Conservation (phyloP, 2,797 vertebrate genomes). For the Peromyscus eremicus region DNA sequence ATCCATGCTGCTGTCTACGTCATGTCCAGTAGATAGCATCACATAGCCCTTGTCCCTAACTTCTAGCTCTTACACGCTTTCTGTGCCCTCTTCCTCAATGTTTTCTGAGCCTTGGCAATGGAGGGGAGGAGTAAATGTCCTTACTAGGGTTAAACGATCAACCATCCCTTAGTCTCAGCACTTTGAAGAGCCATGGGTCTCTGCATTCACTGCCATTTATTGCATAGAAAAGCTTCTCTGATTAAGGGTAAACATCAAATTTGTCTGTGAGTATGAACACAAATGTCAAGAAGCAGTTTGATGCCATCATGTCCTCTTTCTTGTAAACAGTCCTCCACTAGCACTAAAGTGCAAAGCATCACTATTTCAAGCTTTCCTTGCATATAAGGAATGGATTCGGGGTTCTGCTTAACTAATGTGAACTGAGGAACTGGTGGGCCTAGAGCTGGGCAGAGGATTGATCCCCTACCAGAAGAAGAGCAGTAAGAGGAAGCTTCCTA, state of each 20-base stretch:
- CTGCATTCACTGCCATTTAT: background rate
- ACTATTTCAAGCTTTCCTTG: background rate
- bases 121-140: background rate
- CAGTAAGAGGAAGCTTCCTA: background rate
- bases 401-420: background rate
- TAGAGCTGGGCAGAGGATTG: background rate
- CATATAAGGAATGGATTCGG: background rate
- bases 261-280: background rate
- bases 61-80: background rate
- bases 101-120: background rate
- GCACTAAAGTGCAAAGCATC: background rate
- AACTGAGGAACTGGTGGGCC: background rate
- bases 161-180: background rate
- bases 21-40: background rate
- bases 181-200: background rate
- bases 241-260: background rate
- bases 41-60: background rate
- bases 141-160: background rate
- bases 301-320: background rate
- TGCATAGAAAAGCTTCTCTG: background rate
- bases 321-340: background rate
- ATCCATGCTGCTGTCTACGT: background rate
- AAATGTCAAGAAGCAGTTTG: background rate
- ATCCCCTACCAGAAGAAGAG: slow-evolving; percentile 24
- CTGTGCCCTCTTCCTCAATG: background rate